phyloP scores from a whole-genome alignment of 2,888 invertebrate genomes.

The Galerucella calmariensis region DNA sequence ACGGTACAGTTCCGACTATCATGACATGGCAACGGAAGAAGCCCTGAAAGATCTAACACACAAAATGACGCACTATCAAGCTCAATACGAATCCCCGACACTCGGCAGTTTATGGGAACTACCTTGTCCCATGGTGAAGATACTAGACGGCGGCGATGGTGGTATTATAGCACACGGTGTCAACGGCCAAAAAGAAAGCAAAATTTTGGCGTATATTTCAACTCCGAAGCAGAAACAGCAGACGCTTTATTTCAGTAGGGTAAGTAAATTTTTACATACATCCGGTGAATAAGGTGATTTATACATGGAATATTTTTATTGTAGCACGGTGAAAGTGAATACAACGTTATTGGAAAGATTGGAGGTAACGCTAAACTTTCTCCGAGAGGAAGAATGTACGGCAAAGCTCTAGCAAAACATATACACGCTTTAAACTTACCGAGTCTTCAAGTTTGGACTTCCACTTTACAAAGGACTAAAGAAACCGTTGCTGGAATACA shows the following conservation, averaged over 20 bases:
- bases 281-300: no score
- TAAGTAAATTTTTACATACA: constrained; percentile 65
- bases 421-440: constrained; percentile 77
- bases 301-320: constrained; percentile 42
- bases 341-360: constrained; percentile 89
- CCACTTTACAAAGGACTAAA: constrained; percentile 87
- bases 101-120: constrained; percentile 63
- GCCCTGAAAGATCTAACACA: constrained; percentile 84
- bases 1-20: constrained; percentile 88
- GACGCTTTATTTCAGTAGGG: constrained; percentile 90
- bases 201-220: constrained; percentile 88
- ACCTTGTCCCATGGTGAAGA: constrained; percentile 66
- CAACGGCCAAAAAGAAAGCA: constrained; percentile 82
- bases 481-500: constrained; percentile 85
- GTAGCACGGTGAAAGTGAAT: constrained; percentile 93
- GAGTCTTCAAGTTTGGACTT: constrained; percentile 88
- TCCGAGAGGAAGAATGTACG: constrained; percentile 82
- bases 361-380: constrained; percentile 92
- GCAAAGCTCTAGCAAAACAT: constrained; percentile 77
- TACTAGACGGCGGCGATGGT: constrained; percentile 72
- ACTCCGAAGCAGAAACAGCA: constrained; percentile 86
- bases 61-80: constrained; percentile 86
- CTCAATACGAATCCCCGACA: constrained; percentile 84
- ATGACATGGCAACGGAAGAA: constrained; percentile 79
- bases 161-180: constrained; percentile 78